phyloP scores from a whole-genome alignment of 2,113 vertebrate species.

The Microtus ochrogaster region DNA sequence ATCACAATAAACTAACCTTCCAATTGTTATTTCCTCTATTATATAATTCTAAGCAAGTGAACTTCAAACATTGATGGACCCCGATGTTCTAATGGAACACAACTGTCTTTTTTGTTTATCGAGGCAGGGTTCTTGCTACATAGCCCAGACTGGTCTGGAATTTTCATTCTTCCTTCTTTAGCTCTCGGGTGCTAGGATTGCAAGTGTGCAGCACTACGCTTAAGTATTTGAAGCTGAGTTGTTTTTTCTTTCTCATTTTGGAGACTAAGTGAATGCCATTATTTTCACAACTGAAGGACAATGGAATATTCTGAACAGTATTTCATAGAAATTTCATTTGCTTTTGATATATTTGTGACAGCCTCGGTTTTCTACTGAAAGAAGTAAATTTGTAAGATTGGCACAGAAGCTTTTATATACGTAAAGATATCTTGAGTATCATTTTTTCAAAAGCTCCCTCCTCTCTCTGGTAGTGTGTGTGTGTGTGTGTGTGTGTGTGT shows the following conservation, averaged over 20 bases:
- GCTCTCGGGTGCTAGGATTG: background rate
- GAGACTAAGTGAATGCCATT: background rate
- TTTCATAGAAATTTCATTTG: slow-evolving; percentile 36
- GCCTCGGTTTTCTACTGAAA: slow-evolving; percentile 14
- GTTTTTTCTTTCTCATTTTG: background rate
- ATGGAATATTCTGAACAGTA: background rate
- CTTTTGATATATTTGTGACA: slow-evolving; percentile 24
- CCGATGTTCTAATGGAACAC: background rate
- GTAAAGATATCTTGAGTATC: background rate
- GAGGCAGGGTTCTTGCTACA: background rate
- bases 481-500: no score
- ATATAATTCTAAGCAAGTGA: background rate
- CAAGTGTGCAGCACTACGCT: background rate
- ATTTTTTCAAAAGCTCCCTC: background rate
- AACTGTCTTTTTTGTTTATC: background rate
- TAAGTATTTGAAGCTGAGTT: background rate
- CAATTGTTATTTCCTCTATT: background rate
- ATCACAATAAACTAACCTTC: background rate
- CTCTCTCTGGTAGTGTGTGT: background rate
- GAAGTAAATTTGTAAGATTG: background rate
- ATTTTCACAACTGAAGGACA: background rate
- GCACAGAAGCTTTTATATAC: background rate
- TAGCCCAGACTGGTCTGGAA: background rate
- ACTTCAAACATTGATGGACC: background rate
- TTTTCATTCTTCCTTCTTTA: background rate